Base-by-base conservation (phyloP, 2,113 vertebrate species). In the Lontra canadensis region DNA sequence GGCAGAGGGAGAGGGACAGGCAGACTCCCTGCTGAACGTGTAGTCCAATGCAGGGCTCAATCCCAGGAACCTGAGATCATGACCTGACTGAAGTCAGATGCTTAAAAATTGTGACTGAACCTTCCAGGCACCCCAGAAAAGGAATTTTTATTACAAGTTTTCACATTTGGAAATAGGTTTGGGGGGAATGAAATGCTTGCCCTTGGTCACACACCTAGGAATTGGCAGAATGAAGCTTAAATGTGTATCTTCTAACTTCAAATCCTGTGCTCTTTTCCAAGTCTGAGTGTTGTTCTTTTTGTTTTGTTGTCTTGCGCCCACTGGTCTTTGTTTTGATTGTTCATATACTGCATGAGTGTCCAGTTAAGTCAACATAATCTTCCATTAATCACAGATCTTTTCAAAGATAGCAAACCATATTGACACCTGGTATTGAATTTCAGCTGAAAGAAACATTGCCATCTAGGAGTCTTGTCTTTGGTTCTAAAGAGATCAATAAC, bases 331-430 rank as follows among this genome's bases (percentile, higher is more conserved):
- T 1, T 39, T n/a, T 67, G 59, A 79, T 36, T 6, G 18, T 31
- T 61, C 2, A 2, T 3, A 1, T 34, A 55, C 3, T 23, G 36
- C 15, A 4, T 11, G 0, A 5, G 20, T 42, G 11, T 39, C 44
- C 63, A 63, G 52, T 36, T 74, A 55, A 52, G 23, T 65, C 57
- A 44, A 6, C 26, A 21, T 74, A 26, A 83, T 15, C 34, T 59
- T 74, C 86, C n/a, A 20, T 52, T 34, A 49, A 42, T 65, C 12
- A 14, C 1, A 2, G 6, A 5, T 73, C 23, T 12, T 88, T 96
- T 79, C 67, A 87, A 52, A 80, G 4, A 25, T 49, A 71, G 21
- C 26, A 63, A 89, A 15, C 26, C 25, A 44, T 23, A 23, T 6
- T 79, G 86, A 73, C 18, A 95, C 31, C 15, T 79, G n/a, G 11